Percentiles rank a stretch among this genome's conserved stretches.
Evolutionary conservation across 92 coral and sea anemone genomes (phyloP).

Genomic region (Zoanthus sociatus): DNA sequence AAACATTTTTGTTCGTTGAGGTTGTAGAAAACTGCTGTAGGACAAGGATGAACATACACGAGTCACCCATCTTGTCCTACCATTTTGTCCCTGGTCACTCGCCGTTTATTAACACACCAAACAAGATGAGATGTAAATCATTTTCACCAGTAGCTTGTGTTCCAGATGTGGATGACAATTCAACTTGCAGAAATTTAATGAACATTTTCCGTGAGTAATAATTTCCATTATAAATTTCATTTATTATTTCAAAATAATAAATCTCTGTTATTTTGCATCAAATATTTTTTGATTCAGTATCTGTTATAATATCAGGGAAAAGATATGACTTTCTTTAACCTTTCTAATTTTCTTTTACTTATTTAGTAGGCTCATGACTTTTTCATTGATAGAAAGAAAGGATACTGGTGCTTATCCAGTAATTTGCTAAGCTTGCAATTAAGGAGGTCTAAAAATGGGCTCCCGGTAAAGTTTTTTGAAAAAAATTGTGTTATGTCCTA

Average conservation of each 20-base stretch:
- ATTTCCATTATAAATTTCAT: no score
- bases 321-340: no score
- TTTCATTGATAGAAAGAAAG: no score
- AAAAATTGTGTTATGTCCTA: no score
- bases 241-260: not conserved
- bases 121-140: slow-evolving; percentile 21
- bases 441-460: no score
- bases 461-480: no score
- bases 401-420: no score
- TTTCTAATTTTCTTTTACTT: no score
- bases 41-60: slow-evolving; percentile 31
- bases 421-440: no score
- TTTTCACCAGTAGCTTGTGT: slow-evolving; percentile 45
- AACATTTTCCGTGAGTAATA: slow-evolving; percentile 27
- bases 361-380: no score
- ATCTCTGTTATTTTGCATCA: not conserved
- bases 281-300: not conserved
- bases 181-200: not conserved
- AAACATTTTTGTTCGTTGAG: not conserved
- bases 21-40: not conserved
- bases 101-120: slow-evolving; percentile 13
- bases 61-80: slow-evolving; percentile 32
- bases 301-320: no score
- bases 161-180: slow-evolving; percentile 30
- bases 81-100: slow-evolving; percentile 48